phyloP scores from a whole-genome alignment of 2,113 vertebrate genomes.

The Macrotis lagotis region DNA sequence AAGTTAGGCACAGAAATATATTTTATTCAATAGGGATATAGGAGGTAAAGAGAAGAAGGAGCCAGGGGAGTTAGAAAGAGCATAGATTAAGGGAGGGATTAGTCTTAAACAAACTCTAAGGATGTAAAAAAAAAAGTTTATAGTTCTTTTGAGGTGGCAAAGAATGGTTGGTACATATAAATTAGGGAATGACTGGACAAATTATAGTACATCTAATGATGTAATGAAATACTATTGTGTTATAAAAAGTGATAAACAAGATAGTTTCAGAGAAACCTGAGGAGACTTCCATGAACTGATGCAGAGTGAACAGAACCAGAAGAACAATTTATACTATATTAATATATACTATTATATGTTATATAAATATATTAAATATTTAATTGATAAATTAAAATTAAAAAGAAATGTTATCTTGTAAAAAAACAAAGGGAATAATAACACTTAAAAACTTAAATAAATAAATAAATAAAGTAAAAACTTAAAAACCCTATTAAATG shows the following conservation, averaged over 20 bases:
- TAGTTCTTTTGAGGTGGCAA: neutral
- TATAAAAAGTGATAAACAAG: neutral
- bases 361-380: neutral
- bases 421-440: neutral
- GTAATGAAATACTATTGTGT: neutral
- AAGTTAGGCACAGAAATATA: neutral
- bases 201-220: neutral
- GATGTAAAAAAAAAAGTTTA: neutral
- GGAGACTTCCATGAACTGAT: neutral
- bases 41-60: neutral
- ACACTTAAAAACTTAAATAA: neutral
- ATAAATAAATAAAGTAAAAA: no score
- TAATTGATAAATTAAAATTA: neutral
- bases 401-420: neutral
- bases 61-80: neutral
- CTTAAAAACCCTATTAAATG: no score
- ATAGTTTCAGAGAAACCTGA: neutral
- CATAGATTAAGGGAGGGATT: neutral
- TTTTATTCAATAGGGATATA: neutral
- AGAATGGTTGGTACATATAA: neutral
- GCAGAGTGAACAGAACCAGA: neutral
- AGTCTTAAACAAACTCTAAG: neutral
- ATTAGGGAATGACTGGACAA: neutral
- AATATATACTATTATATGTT: neutral
- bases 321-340: neutral